Conservation (phyloP, 2,797 vertebrate genomes). For the Acanthornis magna region DNA sequence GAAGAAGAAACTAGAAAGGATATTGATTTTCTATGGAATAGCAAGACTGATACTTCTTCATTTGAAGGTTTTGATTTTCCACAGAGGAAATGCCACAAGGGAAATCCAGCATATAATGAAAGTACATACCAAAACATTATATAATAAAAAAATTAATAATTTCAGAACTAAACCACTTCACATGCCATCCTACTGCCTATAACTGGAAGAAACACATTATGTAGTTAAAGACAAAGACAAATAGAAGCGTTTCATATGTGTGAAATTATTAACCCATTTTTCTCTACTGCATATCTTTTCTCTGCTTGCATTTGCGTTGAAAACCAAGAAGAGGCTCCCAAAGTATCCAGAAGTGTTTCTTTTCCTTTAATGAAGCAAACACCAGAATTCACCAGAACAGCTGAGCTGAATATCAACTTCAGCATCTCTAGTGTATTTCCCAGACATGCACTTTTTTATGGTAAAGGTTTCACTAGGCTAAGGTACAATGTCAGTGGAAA, state of each 20-base stretch:
- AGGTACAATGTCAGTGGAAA: background rate
- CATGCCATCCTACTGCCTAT: background rate
- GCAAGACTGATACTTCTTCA: conserved; percentile 31
- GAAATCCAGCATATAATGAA: background rate
- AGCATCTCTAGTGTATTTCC: background rate
- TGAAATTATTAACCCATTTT: background rate
- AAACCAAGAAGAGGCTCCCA: background rate
- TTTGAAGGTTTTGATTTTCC: conserved; percentile 40
- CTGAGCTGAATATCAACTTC: background rate
- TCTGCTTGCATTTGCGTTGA: background rate
- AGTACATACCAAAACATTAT: background rate
- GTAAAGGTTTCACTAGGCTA: background rate
- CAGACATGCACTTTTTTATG: background rate
- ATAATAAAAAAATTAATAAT: background rate
- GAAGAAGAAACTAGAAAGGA: conserved; percentile 28
- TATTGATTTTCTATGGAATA: conserved; percentile 38
- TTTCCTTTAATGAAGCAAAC: background rate
- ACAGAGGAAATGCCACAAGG: background rate
- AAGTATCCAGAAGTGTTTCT: background rate
- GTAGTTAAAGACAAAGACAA: background rate
- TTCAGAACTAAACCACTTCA: background rate
- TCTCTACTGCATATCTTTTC: background rate
- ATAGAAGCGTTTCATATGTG: background rate
- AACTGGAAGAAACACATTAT: background rate
- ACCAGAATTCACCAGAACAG: background rate